Evolutionary conservation across 2,888 invertebrate species (phyloP), one percentile per base, ranked within the genome.

Genomic region (Sinodicranocentrus sp.): DNA sequence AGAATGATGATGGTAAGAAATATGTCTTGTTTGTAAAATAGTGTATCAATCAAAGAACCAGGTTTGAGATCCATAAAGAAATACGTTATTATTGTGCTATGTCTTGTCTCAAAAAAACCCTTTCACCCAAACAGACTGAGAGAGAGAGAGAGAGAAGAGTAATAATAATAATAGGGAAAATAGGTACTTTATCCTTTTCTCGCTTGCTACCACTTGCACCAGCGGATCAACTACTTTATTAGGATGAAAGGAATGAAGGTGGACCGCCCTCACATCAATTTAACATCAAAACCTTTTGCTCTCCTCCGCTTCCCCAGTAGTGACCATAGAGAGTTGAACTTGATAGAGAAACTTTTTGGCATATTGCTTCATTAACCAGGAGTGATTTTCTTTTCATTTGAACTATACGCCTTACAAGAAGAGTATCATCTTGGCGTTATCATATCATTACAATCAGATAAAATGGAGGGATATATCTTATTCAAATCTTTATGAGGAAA

Each of bases 191-290:
- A 76, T 57, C n/a, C n/a, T n/a, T n/a, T 59, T n/a, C 39, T 70
- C 39, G 1, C 48, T 76, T 5, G 72, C 52, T 39, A 5, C n/a
- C n/a, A n/a, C 43, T 75, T 39, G 15, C 52, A 43, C 21, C 17
- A 28, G 6, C 43, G 17, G 48, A 43, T 2, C 21, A 19, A 65
- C 75, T 28, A 61, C 77, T 78, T 70, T 68, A 78, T 70, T 78
- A 76, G 65, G 39, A 21, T 78, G 17, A 78, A 68, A 68, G 61
- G 59, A 78, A 61, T 67, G 77, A 77, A 54, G 68, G 78, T 59
- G 70, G 61, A 70, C 78, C 79, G 79, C 79, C 79, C 79, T 79
- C 71, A 71, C 63, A 71, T 79, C 71, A 79, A 79, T 71, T 79
- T 79, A 71, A 78, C 61, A 48, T 70, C 68, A 59, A 52, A 39